Evolutionary conservation across 2,113 vertebrate genomes (phyloP), one percentile per base, ranked within the genome.

Genomic region (Theropithecus gelada): DNA sequence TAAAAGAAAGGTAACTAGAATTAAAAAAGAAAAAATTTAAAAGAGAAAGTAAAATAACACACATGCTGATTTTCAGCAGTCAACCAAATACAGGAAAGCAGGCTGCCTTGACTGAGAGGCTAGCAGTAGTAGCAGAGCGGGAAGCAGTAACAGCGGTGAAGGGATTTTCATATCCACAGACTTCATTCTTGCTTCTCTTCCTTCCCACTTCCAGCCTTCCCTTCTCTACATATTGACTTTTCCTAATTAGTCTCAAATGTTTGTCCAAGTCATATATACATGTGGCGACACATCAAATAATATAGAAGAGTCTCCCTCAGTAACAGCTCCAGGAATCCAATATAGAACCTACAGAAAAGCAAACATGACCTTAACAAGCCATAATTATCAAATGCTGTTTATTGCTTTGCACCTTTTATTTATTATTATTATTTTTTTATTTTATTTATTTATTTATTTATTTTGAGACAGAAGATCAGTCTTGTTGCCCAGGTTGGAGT

Each of bases 101-200:
- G 45, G 35, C 35, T 64, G 22, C 22, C 7, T 25, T 78, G 3
- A 17, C 43, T 12, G n/a, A 16, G 25, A n/a, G 11, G 2, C 8
- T 0, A 6, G 30, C 2, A 1, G 45, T 30, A 22, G 64, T 6
- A 6, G 6, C 5, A 5, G 27, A 90, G 27, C 1, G 0, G 30
- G 57, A 22, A 76, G 45, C 45, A 43, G 38, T 13, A 66, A 7
- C 12, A 12, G 43, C 13, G 0, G 9, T 7, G 12, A 32, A 75
- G 14, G 30, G 4, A 3, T 17, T 32, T n/a, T 5, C 10, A 1
- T 13, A 9, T 22, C 17, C 45, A 16, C 23, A 43, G 79, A 82
- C 16, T 55, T 75, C 22, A 40, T 61, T 66, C n/a, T 40, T 40
- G 70, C 45, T 86, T 40, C 17, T 30, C 45, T 12, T 81, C 70